Percentiles rank a stretch among this genome's conserved stretches.
Conservation (phyloP, 2,888 invertebrate species). For the Eucera pruinosa region DNA sequence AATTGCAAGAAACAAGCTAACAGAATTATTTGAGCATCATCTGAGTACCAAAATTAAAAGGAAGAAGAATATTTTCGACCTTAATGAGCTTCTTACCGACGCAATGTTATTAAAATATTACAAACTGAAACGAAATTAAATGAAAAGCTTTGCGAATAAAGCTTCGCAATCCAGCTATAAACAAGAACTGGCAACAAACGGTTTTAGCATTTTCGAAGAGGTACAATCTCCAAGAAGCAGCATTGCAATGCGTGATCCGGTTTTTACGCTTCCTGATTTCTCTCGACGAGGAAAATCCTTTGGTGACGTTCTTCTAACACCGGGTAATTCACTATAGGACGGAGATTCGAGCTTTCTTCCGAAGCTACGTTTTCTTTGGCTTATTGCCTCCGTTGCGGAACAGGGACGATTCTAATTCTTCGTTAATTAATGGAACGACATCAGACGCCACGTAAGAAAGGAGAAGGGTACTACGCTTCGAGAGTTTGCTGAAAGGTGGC, state of each 20-base stretch:
- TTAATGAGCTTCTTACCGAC: no score
- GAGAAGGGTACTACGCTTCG: slow-evolving; percentile 73
- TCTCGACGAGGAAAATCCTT: not conserved
- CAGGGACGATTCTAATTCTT: slow-evolving; percentile 73
- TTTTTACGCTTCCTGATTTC: not conserved
- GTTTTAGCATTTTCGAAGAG: not conserved
- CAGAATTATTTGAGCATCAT: not conserved
- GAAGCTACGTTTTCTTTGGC: slow-evolving; percentile 22
- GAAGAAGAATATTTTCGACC: no score
- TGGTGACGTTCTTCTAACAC: not conserved
- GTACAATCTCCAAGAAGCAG: not conserved
- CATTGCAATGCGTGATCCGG: no score
- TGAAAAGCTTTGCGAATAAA: not conserved
- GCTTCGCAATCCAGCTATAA: not conserved
- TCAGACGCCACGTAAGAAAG: slow-evolving; percentile 73
- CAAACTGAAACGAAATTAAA: not conserved
- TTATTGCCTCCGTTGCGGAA: slow-evolving; percentile 34
- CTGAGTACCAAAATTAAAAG: not conserved
- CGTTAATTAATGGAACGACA: slow-evolving; percentile 79
- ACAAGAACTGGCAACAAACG: not conserved
- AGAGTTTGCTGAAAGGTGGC: slow-evolving; percentile 78
- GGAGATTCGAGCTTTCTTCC: slow-evolving; percentile 25
- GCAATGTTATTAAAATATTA: no score
- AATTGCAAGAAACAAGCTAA: no score
- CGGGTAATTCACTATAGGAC: slow-evolving; percentile 16